Evolutionary conservation across 2,797 vertebrate species (phyloP).

Genomic region (Ciconia nigra): DNA sequence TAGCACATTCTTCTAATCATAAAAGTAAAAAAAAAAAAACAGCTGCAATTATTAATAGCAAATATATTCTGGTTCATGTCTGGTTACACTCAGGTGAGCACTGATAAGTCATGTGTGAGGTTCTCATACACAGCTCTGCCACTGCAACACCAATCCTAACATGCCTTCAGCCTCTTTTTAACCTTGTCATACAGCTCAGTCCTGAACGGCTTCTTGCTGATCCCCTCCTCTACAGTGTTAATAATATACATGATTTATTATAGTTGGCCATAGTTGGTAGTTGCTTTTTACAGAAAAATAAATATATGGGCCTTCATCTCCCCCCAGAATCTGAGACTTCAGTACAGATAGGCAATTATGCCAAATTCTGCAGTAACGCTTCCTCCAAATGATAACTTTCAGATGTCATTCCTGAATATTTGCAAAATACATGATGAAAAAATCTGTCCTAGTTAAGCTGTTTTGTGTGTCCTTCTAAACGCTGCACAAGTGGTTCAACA

Average conservation of each 20-base stretch:
- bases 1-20: conserved; percentile 53
- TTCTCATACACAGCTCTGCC: not conserved
- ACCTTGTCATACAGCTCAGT: not conserved
- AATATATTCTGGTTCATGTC: conserved; percentile 35
- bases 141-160: not conserved
- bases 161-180: not conserved
- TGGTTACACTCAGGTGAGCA: conserved; percentile 32
- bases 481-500: not conserved
- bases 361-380: not conserved
- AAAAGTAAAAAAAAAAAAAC: not conserved
- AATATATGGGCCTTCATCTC: not conserved
- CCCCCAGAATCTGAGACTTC: not conserved
- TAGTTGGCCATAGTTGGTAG: not conserved
- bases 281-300: not conserved
- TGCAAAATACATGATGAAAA: not conserved
- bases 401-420: not conserved
- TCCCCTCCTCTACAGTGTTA: not conserved
- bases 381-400: not conserved
- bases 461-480: not conserved
- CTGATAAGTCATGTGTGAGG: conserved; percentile 24
- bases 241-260: not conserved
- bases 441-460: not conserved
- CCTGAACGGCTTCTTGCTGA: not conserved
- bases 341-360: not conserved
- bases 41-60: conserved; percentile 33